Conservation (phyloP, 2,797 vertebrate genomes). For the Micrastur ruficollis region DNA sequence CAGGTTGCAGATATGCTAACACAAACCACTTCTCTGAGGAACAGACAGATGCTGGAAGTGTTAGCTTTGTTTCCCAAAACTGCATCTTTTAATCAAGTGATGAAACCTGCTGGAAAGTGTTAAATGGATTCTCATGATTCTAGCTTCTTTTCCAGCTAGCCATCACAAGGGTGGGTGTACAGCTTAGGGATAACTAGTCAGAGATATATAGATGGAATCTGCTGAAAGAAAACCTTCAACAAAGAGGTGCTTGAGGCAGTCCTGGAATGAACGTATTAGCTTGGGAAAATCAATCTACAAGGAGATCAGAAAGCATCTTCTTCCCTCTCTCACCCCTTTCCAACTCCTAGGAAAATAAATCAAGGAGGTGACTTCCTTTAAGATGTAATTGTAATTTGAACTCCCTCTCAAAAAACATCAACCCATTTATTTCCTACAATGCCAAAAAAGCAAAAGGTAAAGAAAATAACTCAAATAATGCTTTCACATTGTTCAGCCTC, state of each 20-base stretch:
- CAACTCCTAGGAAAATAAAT: not conserved
- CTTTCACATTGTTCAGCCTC: not conserved
- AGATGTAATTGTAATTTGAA: not conserved
- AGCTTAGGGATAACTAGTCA: not conserved
- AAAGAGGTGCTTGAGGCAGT: not conserved
- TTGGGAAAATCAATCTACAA: not conserved
- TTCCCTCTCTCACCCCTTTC: not conserved
- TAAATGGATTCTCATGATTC: not conserved
- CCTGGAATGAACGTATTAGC: not conserved
- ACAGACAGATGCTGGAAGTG: not conserved
- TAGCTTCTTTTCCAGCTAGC: not conserved
- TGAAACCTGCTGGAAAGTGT: not conserved
- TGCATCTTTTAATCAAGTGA: not conserved
- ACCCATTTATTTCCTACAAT: not conserved
- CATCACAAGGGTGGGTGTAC: not conserved
- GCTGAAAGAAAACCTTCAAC: not conserved
- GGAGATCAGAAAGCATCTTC: not conserved
- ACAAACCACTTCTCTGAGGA: not conserved
- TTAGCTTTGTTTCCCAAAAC: not conserved
- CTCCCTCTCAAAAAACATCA: not conserved
- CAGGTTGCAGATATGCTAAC: not conserved
- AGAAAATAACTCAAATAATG: not conserved
- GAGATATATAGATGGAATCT: not conserved
- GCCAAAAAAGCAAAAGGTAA: not conserved
- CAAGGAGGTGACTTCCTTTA: not conserved